These are phyloP conservation scores for Enchytraeus crypticus DNA, from an alignment of 2,888 invertebrate genomes.

Conservation along the genomic window DNA sequence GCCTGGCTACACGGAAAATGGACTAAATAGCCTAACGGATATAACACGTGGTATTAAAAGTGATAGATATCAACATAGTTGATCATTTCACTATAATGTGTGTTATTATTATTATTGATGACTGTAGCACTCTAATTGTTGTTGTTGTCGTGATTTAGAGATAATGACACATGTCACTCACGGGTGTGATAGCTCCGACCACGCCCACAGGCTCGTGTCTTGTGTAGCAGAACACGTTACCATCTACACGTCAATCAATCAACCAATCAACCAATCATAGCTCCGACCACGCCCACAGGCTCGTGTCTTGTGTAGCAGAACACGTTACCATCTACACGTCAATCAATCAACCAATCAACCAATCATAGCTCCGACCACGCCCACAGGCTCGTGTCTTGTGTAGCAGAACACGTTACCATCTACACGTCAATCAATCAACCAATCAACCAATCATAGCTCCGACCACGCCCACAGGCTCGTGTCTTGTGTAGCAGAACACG, in stretches of 20 bases:
- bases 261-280: no score
- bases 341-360: no score
- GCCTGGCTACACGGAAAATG: no score
- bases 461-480: constrained; percentile 59
- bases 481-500: constrained; percentile 62
- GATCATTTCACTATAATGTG: no score
- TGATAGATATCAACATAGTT: no score
- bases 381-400: constrained; percentile 58
- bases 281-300: constrained; percentile 59
- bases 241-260: constrained; percentile 62
- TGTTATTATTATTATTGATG: no score
- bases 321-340: constrained; percentile 60
- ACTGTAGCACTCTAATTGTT: no score
- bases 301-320: constrained; percentile 64
- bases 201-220: constrained; percentile 59
- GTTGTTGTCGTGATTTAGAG: no score
- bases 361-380: constrained; percentile 57
- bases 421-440: no score
- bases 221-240: constrained; percentile 64
- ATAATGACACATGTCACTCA: no score
- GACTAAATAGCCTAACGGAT: no score
- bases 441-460: constrained; percentile 56
- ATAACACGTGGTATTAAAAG: no score
- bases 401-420: constrained; percentile 70
- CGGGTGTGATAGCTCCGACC: constrained; percentile 55